A percentile compares a stretch with the other conserved stretches of the same genome.
These are phyloP conservation scores for Cosmia trapezina DNA, from an alignment of 2,888 invertebrate species.

Conservation along the genomic window DNA sequence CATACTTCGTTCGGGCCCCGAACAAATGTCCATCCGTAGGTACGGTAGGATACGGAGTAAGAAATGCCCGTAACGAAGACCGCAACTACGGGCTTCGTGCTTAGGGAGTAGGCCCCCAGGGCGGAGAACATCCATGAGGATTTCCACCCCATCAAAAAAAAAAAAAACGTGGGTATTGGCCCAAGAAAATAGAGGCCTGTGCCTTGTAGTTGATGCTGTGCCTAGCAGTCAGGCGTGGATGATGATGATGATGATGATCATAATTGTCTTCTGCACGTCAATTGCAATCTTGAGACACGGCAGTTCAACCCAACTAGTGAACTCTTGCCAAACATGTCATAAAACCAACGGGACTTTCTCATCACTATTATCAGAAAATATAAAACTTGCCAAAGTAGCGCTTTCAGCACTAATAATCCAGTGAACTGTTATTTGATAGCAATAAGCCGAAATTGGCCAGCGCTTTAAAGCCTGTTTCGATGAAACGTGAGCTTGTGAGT, in stretches of 20 bases:
- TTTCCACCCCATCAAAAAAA: too few species aligned
- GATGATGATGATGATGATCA: neutral
- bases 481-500: slow-evolving; percentile 13
- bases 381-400: slow-evolving; percentile 21
- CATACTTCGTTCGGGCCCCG: too few species aligned
- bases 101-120: too few species aligned
- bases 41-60: too few species aligned
- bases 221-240: neutral
- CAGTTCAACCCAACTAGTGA: neutral
- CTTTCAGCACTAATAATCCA: slow-evolving; percentile 24
- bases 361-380: slow-evolving; percentile 7
- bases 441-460: slow-evolving; percentile 20
- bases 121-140: too few species aligned
- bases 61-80: too few species aligned
- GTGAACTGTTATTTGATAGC: slow-evolving; percentile 26
- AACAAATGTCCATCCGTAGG: too few species aligned
- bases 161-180: neutral
- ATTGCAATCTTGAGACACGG: neutral
- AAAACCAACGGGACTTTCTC: neutral
- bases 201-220: too few species aligned
- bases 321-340: neutral
- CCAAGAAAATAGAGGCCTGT: neutral
- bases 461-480: slow-evolving; percentile 13
- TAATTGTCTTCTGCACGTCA: neutral
- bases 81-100: too few species aligned